Evolutionary conservation across 2,113 vertebrate species (phyloP).

Genomic region (Vireo altiloquus): DNA sequence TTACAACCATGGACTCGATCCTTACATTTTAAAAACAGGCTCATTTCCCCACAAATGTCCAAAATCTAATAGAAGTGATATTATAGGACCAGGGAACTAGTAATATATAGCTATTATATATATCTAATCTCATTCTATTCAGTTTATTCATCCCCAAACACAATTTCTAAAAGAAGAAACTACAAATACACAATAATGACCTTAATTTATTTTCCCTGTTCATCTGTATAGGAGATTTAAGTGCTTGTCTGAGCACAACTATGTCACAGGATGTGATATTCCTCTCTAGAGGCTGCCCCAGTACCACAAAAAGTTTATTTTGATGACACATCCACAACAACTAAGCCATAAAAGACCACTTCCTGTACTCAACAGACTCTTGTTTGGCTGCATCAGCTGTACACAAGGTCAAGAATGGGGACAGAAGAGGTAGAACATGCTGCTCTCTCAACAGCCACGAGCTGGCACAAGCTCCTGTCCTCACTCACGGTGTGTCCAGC

Average conservation of each 20-base stretch:
- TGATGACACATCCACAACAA: not conserved
- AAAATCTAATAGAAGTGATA: not conserved
- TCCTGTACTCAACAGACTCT: not conserved
- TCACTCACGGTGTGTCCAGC: not conserved
- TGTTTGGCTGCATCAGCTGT: not conserved
- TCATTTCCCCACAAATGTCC: not conserved
- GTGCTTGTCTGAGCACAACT: not conserved
- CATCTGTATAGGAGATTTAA: not conserved
- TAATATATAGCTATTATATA: too few species aligned
- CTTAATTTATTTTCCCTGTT: not conserved
- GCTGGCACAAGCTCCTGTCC: not conserved
- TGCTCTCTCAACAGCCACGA: not conserved
- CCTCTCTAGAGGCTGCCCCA: not conserved
- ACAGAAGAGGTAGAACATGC: not conserved
- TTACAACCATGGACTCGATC: not conserved
- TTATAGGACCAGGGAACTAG: not conserved
- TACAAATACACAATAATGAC: not conserved
- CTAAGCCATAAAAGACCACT: not conserved
- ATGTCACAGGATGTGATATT: not conserved
- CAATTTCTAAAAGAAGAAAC: not conserved
- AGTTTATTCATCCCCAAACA: not conserved
- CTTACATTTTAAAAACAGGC: not conserved
- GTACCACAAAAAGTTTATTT: not conserved
- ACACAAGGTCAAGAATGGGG: not conserved
- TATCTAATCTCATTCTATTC: not conserved